Conservation (phyloP, 2,888 invertebrate species). For the Spodoptera exigua region DNA sequence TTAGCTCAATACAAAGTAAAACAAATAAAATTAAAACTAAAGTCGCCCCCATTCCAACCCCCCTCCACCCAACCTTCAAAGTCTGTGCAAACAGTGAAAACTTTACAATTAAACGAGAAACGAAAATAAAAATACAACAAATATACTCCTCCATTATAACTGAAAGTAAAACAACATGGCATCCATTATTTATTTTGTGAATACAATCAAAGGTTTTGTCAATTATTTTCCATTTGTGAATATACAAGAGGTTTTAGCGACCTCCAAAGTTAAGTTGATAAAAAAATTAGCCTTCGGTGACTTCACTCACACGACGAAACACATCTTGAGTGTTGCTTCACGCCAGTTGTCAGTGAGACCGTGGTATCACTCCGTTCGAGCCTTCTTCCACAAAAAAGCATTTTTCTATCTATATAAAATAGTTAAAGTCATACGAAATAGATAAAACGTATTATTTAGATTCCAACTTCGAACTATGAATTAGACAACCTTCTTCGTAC, state of each 20-base stretch:
- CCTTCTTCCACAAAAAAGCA: too few relatives aligned
- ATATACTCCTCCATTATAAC: slow-evolving; percentile 45
- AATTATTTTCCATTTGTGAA: slow-evolving; percentile 24
- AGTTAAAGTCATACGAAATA: too few relatives aligned
- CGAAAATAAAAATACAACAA: slow-evolving; percentile 43
- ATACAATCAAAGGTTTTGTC: slow-evolving; percentile 34
- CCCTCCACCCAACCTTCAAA: slow-evolving; percentile 19
- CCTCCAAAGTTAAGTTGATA: slow-evolving; percentile 33
- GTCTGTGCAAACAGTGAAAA: slow-evolving; percentile 39
- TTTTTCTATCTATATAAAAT: too few relatives aligned
- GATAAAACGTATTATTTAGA: too few relatives aligned
- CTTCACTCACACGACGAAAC: too few relatives aligned
- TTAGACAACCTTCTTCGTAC: too few relatives aligned
- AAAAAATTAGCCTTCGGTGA: not conserved
- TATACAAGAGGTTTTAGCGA: slow-evolving; percentile 7
- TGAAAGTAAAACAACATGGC: slow-evolving; percentile 45
- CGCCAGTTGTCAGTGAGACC: too few relatives aligned
- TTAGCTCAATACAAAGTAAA: slow-evolving; percentile 3
- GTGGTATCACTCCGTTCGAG: too few relatives aligned
- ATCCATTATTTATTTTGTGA: slow-evolving; percentile 42
- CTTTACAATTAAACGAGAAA: slow-evolving; percentile 48
- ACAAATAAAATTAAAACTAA: slow-evolving; percentile 44
- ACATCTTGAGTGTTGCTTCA: too few relatives aligned
- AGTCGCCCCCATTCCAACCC: slow-evolving; percentile 1
- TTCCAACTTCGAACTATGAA: too few relatives aligned